Percentiles rank a stretch among this genome's conserved stretches.
Evolutionary conservation across 2,797 vertebrate genomes (phyloP).

Genomic region (Paramormyrops hopkinsi): DNA sequence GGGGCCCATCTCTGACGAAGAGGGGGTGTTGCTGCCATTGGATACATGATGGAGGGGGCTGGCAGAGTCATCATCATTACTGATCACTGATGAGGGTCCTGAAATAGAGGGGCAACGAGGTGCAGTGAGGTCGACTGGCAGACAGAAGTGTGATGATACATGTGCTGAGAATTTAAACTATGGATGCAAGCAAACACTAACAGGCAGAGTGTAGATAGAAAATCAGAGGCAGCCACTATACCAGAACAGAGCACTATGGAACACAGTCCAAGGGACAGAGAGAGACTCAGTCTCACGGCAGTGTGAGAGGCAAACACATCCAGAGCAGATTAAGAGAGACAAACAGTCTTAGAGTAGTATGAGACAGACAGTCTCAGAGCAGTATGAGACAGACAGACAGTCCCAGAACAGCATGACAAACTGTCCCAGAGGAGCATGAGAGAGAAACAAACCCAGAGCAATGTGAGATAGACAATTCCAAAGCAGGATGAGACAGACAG

Average conservation of each 20-base stretch:
- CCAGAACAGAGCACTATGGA: neutral
- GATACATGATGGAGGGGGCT: conserved; percentile 96
- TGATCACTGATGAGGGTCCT: conserved; percentile 96
- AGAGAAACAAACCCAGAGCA: neutral
- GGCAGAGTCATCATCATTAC: conserved; percentile 92
- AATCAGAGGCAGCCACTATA: neutral
- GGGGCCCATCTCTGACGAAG: conserved; percentile 89
- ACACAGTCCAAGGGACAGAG: neutral
- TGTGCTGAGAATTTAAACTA: neutral
- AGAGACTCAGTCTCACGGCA: neutral
- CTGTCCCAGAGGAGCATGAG: neutral
- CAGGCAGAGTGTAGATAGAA: neutral
- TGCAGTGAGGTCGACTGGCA: neutral
- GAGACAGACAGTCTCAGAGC: conserved; percentile 19
- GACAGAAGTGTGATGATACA: neutral
- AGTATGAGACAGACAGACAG: conserved; percentile 14
- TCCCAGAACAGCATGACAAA: conserved; percentile 11
- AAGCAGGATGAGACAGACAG: neutral
- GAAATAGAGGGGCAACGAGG: conserved; percentile 37
- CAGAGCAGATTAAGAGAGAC: neutral
- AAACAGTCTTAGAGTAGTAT: neutral
- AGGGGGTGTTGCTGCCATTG: conserved; percentile 93
- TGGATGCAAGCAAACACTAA: neutral
- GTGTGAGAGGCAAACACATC: neutral
- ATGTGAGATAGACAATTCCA: conserved; percentile 1